phyloP scores from a whole-genome alignment of 1,140 invertebrate species.

The Drosophila malerkotliana region DNA sequence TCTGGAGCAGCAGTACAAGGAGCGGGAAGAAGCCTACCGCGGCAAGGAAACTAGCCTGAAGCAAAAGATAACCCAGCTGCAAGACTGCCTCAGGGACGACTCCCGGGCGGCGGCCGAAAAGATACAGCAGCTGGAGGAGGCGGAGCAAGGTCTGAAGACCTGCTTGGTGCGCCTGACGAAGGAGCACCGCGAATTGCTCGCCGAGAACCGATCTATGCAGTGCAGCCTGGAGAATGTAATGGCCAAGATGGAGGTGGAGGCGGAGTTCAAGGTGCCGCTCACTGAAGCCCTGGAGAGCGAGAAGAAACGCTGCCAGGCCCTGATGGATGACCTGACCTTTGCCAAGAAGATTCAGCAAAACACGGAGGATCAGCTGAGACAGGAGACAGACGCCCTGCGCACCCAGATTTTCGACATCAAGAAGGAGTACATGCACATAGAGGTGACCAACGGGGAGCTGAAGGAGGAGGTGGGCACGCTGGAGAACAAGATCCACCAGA shows the following conservation, averaged over 20 bases:
- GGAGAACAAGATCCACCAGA: constrained; percentile 68
- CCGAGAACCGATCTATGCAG: constrained; percentile 84
- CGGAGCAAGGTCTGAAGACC: constrained; percentile 84
- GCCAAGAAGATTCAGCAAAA: constrained; percentile 83
- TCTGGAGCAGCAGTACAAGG: constrained; percentile 88
- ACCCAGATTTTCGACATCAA: constrained; percentile 84
- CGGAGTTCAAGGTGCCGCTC: constrained; percentile 55
- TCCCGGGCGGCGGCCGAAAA: constrained; percentile 77
- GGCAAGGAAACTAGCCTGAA: constrained; percentile 74
- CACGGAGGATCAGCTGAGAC: constrained; percentile 83
- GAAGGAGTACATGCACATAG: constrained; percentile 85
- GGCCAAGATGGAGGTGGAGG: constrained; percentile 48
- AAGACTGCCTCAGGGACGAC: constrained; percentile 77
- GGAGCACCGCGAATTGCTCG: constrained; percentile 84
- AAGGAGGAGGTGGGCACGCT: constrained; percentile 85
- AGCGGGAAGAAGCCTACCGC: constrained; percentile 85
- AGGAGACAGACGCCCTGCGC: constrained; percentile 84
- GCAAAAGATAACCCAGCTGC: constrained; percentile 75
- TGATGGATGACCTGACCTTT: constrained; percentile 72
- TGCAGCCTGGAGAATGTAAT: constrained; percentile 84
- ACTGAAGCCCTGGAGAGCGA: constrained; percentile 70
- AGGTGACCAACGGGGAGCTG: constrained; percentile 86
- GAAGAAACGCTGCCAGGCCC: constrained; percentile 52
- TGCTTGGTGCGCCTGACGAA: constrained; percentile 85
- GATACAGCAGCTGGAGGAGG: constrained; percentile 85